Percentiles rank a stretch among this genome's conserved stretches.
Conservation (phyloP, 1,140 invertebrate species). For the Leguminivora glycinivorella region DNA sequence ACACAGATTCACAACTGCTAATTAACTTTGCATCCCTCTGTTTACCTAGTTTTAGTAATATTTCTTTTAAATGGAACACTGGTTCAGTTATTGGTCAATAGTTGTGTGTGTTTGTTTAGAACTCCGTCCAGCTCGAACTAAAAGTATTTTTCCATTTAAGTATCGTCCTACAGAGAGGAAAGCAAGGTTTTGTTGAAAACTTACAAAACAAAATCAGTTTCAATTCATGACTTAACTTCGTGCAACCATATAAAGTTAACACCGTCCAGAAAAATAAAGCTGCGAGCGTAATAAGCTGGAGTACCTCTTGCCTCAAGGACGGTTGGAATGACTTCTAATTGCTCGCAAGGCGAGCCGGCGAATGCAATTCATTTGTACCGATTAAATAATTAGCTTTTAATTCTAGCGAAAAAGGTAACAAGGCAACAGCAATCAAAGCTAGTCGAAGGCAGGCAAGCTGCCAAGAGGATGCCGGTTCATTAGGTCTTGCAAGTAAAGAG, state of each 20-base stretch:
- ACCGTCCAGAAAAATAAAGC: neutral
- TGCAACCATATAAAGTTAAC: slow-evolving; percentile 13
- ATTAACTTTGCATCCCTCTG: slow-evolving; percentile 15
- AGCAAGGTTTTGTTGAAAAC: slow-evolving; percentile 17
- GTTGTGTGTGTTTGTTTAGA: neutral
- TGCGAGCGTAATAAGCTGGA: slow-evolving; percentile 10
- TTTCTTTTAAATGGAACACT: slow-evolving; percentile 31
- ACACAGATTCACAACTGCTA: slow-evolving; percentile 38
- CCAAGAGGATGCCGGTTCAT: slow-evolving; percentile 62
- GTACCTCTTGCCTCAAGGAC: slow-evolving; percentile 26
- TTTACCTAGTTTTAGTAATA: slow-evolving; percentile 8
- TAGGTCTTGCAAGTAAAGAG: slow-evolving; percentile 60
- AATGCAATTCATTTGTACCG: slow-evolving; percentile 1
- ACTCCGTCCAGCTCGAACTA: neutral
- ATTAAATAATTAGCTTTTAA: slow-evolving; percentile 25
- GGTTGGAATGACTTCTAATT: slow-evolving; percentile 8
- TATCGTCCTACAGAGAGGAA: slow-evolving; percentile 7
- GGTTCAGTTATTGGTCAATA: neutral
- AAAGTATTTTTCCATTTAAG: slow-evolving; percentile 8
- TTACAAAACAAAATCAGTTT: slow-evolving; percentile 26
- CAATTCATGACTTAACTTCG: slow-evolving; percentile 17
- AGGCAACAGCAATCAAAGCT: slow-evolving; percentile 17
- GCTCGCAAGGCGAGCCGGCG: neutral
- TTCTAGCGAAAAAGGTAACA: slow-evolving; percentile 23
- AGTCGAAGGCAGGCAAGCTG: slow-evolving; percentile 40